Percentiles rank a stretch among this genome's conserved stretches.
Evolutionary conservation across 2,113 vertebrate genomes (phyloP).

Genomic region (Ameiurus melas): DNA sequence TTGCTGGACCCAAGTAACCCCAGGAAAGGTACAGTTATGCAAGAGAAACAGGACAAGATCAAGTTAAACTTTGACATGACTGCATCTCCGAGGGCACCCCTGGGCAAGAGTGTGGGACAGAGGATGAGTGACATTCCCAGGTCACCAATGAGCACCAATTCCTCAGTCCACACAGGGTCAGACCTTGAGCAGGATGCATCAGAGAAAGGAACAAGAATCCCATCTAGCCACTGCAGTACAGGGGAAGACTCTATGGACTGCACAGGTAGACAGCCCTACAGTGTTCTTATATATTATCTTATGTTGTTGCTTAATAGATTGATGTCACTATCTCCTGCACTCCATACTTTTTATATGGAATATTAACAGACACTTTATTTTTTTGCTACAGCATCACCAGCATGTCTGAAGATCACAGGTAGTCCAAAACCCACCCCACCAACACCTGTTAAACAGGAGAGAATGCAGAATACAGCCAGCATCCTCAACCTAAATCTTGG

Average conservation of each 20-base stretch:
- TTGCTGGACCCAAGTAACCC: constrained; percentile 89
- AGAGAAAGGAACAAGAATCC: constrained; percentile 83
- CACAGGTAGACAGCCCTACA: constrained; percentile 70
- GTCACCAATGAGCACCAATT: constrained; percentile 96
- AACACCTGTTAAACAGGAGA: constrained; percentile 82
- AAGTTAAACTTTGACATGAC: constrained; percentile 97
- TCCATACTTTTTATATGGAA: not conserved
- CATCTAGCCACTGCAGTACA: constrained; percentile 81
- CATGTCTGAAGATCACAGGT: constrained; percentile 80
- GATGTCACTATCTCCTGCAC: not conserved
- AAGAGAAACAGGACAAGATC: constrained; percentile 94
- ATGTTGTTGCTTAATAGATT: constrained; percentile 12
- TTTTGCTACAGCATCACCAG: constrained; percentile 71
- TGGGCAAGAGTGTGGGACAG: constrained; percentile 79
- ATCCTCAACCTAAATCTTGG: constrained; percentile 97
- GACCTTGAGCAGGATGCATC: constrained; percentile 87
- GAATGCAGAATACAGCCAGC: constrained; percentile 83
- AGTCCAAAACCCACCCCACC: constrained; percentile 88
- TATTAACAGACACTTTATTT: not conserved
- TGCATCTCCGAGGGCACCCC: constrained; percentile 82
- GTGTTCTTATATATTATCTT: not conserved
- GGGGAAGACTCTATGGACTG: constrained; percentile 93
- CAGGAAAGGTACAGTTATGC: constrained; percentile 81
- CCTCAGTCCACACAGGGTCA: constrained; percentile 94
- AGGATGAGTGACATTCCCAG: constrained; percentile 80